Conservation (phyloP, 2,113 vertebrate species). For the Dipodomys spectabilis region DNA sequence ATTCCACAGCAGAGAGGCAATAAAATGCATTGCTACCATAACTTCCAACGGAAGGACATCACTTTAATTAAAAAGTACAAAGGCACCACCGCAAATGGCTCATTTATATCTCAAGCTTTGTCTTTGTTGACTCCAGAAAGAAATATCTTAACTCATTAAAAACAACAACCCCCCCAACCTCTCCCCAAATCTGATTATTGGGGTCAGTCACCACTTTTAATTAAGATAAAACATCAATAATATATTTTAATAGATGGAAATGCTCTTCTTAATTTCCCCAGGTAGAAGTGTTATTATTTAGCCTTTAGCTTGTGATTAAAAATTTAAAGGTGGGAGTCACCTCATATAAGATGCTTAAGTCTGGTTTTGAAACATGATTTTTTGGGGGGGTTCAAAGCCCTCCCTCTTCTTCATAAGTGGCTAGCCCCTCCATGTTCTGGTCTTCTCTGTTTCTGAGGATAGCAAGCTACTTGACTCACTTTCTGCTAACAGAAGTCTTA, state of each 20-base stretch:
- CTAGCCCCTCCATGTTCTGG: conserved; percentile 58
- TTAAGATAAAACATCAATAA: conserved; percentile 89
- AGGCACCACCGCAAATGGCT: conserved; percentile 88
- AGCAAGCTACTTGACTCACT: conserved; percentile 26
- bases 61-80: conserved; percentile 90
- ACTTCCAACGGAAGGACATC: conserved; percentile 84
- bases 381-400: conserved; percentile 72
- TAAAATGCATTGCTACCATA: conserved; percentile 88
- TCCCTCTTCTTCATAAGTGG: conserved; percentile 72
- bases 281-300: conserved; percentile 88
- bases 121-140: conserved; percentile 75
- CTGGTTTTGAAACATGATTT: conserved; percentile 82
- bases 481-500: neutral
- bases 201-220: conserved; percentile 85
- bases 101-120: conserved; percentile 78
- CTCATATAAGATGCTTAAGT: conserved; percentile 86
- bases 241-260: conserved; percentile 80
- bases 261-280: conserved; percentile 87
- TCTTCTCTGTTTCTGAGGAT: conserved; percentile 63
- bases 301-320: conserved; percentile 88
- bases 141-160: conserved; percentile 79
- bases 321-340: conserved; percentile 82
- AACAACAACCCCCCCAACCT: conserved; percentile 68
- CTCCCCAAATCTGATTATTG: conserved; percentile 72
- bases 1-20: conserved; percentile 84